These are phyloP conservation scores for Schizaphis graminum DNA, from an alignment of 2,888 invertebrate species.

Conservation along the genomic window DNA sequence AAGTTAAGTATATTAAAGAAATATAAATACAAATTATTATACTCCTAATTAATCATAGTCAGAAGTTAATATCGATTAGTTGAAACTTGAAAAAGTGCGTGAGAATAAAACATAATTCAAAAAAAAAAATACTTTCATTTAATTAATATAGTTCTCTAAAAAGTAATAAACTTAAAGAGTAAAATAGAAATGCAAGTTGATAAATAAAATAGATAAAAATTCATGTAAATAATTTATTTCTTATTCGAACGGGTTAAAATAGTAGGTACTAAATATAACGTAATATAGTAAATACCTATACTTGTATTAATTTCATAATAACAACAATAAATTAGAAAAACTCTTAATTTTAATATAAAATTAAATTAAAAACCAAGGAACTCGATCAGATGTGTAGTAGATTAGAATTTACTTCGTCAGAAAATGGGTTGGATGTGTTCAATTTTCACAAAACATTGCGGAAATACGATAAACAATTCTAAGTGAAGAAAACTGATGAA, in stretches of 20 bases:
- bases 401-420: neutral
- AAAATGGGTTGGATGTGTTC: neutral
- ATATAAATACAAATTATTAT: constrained; percentile 66
- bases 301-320: neutral
- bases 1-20: constrained; percentile 6
- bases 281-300: neutral
- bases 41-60: neutral
- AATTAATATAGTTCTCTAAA: neutral
- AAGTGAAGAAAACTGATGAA: neutral
- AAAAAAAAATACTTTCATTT: neutral
- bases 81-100: neutral
- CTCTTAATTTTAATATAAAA: neutral
- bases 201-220: neutral
- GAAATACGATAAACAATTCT: neutral
- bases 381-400: neutral
- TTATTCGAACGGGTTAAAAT: neutral
- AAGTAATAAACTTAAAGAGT: neutral
- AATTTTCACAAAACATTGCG: neutral
- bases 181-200: neutral
- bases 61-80: neutral
- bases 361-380: neutral
- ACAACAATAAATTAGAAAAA: neutral
- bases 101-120: neutral
- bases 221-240: neutral
- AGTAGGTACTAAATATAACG: neutral